phyloP scores from a whole-genome alignment of 2,113 vertebrate genomes.

The Dasyornis broadbenti region DNA sequence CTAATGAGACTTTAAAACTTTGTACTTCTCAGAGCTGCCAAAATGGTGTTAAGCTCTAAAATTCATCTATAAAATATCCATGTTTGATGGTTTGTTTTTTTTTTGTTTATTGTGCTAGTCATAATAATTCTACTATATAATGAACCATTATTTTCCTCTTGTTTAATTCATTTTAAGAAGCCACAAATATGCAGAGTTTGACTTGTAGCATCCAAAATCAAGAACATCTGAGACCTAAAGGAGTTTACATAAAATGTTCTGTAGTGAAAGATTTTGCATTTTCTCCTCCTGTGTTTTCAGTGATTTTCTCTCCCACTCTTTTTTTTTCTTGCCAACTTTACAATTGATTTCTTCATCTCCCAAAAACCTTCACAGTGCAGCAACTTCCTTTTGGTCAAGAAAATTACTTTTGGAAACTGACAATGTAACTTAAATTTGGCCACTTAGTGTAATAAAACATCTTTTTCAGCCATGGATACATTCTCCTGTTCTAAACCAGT shows the following conservation, averaged over 20 bases:
- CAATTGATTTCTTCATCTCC: background rate
- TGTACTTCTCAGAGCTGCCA: background rate
- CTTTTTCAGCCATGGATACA: background rate
- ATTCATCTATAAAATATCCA: background rate
- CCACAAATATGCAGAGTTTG: background rate
- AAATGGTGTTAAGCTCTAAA: background rate
- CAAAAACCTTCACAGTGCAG: background rate
- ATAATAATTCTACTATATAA: background rate
- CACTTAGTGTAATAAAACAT: background rate
- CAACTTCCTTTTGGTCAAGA: background rate
- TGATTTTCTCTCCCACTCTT: background rate
- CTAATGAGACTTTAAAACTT: background rate
- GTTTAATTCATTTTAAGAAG: background rate
- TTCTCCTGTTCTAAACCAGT: background rate
- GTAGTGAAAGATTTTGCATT: background rate
- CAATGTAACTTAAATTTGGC: background rate
- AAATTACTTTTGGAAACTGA: background rate
- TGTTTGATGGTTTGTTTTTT: background rate
- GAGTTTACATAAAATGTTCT: background rate
- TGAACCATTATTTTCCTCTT: background rate
- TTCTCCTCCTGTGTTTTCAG: accelerated
- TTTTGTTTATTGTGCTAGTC: background rate
- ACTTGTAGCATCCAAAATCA: background rate
- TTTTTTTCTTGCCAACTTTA: background rate
- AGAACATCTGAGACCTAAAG: background rate